Evolutionary conservation across 35 echinoderm and acorn worm species (phyloP), one percentile per base, ranked within the genome.

Genomic region (Ophioderma brevispina): DNA sequence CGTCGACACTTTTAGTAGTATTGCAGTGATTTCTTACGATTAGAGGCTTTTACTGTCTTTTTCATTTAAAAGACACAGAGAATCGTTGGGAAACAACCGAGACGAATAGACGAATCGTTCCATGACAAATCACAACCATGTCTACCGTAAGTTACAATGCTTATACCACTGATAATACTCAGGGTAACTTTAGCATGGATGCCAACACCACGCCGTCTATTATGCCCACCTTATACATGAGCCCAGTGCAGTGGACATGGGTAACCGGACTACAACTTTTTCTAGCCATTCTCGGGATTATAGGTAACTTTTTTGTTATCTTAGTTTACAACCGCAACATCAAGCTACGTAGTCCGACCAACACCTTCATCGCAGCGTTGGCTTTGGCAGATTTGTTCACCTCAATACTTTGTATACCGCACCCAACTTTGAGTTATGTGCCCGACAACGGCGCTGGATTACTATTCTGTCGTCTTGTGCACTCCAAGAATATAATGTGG

Each of bases 361-460:
- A 94, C 59, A 89, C 76, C 39, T 92, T 97, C 39, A 91, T 97
- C 10, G 76, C 81, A 31, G 78, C 87, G 1, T 64, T 97, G 21
- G 95, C 87, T 0, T n/a, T 97, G 0, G 95, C 95, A 18, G 95
- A 97, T 88, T 39, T 97, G 0, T 39, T 89, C n/a, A 93, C 95
- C 17, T 97, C 95, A 5, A 35, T 87, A 10, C 36, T 86, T 55
- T 64, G 89, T 28, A 49, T 88, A 11, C 95, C 95, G 1, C 42
- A 86, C 28, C 95, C 95, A 33, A 30, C 28, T 18, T 43, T 84
- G 23, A 35, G 0, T 8, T 36, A 49, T 39, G 78, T 94, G 35
- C 87, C 91, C 0, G 17, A 76, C 0, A 84, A 15, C 6, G 0
- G 79, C 25, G 43, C 82, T 21, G 95, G 83, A 1, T 49, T 82